Evolutionary conservation across 1,140 invertebrate species (phyloP).

Genomic region (Drosophila burlai): DNA sequence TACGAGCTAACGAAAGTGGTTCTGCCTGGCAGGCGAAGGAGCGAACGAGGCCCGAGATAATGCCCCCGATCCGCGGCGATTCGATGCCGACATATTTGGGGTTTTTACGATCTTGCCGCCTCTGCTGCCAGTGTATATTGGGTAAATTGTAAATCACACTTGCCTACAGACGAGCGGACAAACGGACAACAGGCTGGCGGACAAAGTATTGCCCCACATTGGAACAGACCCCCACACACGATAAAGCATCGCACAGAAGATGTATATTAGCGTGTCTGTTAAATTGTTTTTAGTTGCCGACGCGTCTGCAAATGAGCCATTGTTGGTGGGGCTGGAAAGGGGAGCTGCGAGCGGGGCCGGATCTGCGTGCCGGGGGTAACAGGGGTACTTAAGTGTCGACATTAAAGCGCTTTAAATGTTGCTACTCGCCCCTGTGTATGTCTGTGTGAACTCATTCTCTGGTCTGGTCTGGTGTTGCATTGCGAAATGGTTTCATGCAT

Average conservation of each 20-base stretch:
- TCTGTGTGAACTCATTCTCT: constrained; percentile 25
- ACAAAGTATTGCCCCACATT: constrained; percentile 43
- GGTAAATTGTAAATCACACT: constrained; percentile 76
- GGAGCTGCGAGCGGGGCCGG: neutral
- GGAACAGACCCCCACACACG: constrained; percentile 21
- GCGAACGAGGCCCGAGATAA: constrained; percentile 47
- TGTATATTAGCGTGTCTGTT: constrained; percentile 73
- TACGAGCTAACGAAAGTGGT: constrained; percentile 83
- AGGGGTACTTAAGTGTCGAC: constrained; percentile 44
- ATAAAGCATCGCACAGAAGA: constrained; percentile 54
- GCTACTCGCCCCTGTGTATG: constrained; percentile 29
- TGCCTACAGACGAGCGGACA: constrained; percentile 19
- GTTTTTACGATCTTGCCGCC: constrained; percentile 67
- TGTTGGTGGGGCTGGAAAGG: constrained; percentile 35
- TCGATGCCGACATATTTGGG: constrained; percentile 68
- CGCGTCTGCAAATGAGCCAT: constrained; percentile 79
- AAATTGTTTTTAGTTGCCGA: constrained; percentile 79
- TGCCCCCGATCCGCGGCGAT: constrained; percentile 39
- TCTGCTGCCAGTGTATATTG: constrained; percentile 52
- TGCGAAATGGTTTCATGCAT: constrained; percentile 60
- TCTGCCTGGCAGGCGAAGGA: constrained; percentile 47
- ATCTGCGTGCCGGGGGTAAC: neutral
- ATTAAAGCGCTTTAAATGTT: constrained; percentile 71
- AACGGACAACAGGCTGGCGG: constrained; percentile 2
- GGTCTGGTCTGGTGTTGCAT: constrained; percentile 39